These are phyloP conservation scores for human (Homo sapiens) DNA, from an alignment of 2,113 vertebrate species.

Conservation along the genomic window GRCh38 chr5:95018001-95018500, in stretches of 20 bases:
- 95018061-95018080: constrained; percentile 25
- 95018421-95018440: neutral
- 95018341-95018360: neutral
- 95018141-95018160: neutral
- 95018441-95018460: neutral
- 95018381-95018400: neutral
- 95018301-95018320: constrained; percentile 27
- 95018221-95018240: neutral
- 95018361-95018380: neutral
- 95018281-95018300: constrained; percentile 26
- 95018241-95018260: neutral
- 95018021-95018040: constrained; percentile 56
- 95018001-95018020: constrained; percentile 35
- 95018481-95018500: neutral
- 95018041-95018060: neutral
- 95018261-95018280: neutral
- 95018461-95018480: neutral
- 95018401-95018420: neutral
- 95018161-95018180: neutral
- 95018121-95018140: constrained; percentile 1
- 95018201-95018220: constrained; percentile 17
- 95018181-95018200: neutral
- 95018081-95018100: neutral
- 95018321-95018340: neutral
- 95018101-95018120: neutral